Percentiles rank a stretch among this genome's conserved stretches.
phyloP scores from a whole-genome alignment of 2,797 vertebrate species.

The Triplophysa bombifrons region DNA sequence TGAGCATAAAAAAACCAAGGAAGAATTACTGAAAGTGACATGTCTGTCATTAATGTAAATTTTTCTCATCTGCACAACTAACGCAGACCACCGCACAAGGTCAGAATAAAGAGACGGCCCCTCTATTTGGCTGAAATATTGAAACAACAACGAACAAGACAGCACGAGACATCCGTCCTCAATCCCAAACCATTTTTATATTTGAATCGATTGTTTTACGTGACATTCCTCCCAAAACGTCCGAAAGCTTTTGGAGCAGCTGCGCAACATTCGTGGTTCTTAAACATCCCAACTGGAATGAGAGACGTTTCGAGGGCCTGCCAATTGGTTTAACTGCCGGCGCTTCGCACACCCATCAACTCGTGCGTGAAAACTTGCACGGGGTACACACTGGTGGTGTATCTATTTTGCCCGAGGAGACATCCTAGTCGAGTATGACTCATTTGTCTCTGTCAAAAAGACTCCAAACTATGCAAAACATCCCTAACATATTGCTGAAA shows the following conservation, averaged over 20 bases:
- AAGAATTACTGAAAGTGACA: slow-evolving; percentile 34
- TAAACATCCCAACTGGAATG: slow-evolving; percentile 24
- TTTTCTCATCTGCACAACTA: slow-evolving; percentile 33
- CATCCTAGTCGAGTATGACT: slow-evolving; percentile 7
- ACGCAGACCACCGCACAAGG: slow-evolving; percentile 43
- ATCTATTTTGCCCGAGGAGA: slow-evolving; percentile 35
- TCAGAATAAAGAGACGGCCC: slow-evolving; percentile 33
- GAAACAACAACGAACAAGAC: slow-evolving; percentile 40
- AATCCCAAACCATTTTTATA: slow-evolving; percentile 35
- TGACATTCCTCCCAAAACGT: slow-evolving; percentile 38
- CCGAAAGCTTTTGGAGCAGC: slow-evolving; percentile 5
- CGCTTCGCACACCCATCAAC: neutral
- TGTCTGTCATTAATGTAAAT: slow-evolving; percentile 48
- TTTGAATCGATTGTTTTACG: slow-evolving; percentile 30
- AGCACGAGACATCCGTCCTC: slow-evolving; percentile 2
- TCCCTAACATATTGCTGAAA: slow-evolving; percentile 4
- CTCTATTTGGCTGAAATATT: slow-evolving; percentile 42
- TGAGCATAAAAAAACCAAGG: slow-evolving; percentile 18
- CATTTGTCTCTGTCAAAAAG: slow-evolving; percentile 29
- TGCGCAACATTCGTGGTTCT: slow-evolving; percentile 1
- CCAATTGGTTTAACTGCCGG: neutral
- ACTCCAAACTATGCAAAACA: slow-evolving; percentile 17
- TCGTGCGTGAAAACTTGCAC: slow-evolving; percentile 6
- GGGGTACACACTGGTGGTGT: neutral
- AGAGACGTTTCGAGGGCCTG: slow-evolving; percentile 17